phyloP scores from a whole-genome alignment of 2,113 vertebrate species.

The Etheostoma spectabile region DNA sequence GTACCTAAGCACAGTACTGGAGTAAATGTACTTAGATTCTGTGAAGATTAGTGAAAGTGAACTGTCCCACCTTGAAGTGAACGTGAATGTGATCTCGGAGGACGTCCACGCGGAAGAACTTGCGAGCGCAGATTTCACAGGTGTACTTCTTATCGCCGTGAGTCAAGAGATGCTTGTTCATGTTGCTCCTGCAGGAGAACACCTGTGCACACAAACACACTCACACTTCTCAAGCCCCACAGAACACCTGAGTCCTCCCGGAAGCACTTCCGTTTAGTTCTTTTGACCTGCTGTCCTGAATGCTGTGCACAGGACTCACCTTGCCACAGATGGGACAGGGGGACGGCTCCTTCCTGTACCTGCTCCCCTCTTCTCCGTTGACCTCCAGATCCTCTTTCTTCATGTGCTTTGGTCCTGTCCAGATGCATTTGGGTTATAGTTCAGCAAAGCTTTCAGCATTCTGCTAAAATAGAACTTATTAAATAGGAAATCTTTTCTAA shows the following conservation, averaged over 20 bases:
- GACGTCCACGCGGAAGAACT: slow-evolving; percentile 98
- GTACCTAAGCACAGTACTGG: too few species aligned
- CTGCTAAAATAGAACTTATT: too few species aligned
- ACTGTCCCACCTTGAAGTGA: slow-evolving; percentile 94
- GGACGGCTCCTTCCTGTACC: slow-evolving; percentile 97
- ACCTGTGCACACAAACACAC: slow-evolving; percentile 82
- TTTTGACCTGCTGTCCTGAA: background rate
- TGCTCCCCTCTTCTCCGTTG: slow-evolving; percentile 90
- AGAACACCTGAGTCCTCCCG: too few species aligned
- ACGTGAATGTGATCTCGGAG: slow-evolving; percentile 98
- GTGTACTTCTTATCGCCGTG: slow-evolving; percentile 99
- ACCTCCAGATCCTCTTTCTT: slow-evolving; percentile 94
- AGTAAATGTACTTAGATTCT: too few species aligned
- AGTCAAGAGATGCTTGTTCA: slow-evolving; percentile 99
- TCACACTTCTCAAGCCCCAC: background rate
- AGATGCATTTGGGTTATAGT: background rate
- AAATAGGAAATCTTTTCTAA: too few species aligned
- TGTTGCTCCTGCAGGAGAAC: slow-evolving; percentile 98
- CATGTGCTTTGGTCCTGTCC: slow-evolving; percentile 91
- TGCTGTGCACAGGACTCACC: slow-evolving; percentile 75
- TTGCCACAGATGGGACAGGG: slow-evolving; percentile 97
- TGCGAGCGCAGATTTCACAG: slow-evolving; percentile 98
- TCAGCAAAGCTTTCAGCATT: background rate
- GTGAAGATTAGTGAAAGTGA: background rate
- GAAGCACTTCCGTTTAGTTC: background rate